Evolutionary conservation across 2,888 invertebrate species (phyloP).

Genomic region (Volucella inflata): DNA sequence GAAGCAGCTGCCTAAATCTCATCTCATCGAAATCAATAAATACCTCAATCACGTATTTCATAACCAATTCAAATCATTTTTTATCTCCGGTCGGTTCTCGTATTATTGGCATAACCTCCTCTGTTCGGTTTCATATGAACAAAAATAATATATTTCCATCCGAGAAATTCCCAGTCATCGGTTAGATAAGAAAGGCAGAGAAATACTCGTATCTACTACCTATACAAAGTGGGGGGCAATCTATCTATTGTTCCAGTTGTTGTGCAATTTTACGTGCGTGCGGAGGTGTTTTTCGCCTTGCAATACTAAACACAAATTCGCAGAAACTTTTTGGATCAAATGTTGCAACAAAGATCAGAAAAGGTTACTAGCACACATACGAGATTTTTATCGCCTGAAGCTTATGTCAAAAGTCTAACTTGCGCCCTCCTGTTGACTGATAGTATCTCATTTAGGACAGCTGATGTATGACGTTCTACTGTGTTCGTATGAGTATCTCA

Average conservation of each 20-base stretch:
- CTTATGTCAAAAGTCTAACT: constrained; percentile 53
- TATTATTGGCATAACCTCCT: too few species aligned
- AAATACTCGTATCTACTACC: constrained; percentile 1
- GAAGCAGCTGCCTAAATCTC: too few species aligned
- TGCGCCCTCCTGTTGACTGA: background rate
- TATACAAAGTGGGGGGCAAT: constrained; percentile 44
- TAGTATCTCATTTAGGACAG: constrained; percentile 22
- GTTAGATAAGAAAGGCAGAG: background rate
- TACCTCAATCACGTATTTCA: too few species aligned
- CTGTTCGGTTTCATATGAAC: too few species aligned
- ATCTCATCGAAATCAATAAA: too few species aligned
- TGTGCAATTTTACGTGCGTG: constrained; percentile 66
- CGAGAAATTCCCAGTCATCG: too few species aligned
- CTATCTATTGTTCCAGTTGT: constrained; percentile 58
- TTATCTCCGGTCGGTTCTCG: too few species aligned
- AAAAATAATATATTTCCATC: too few species aligned
- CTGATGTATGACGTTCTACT: constrained; percentile 2
- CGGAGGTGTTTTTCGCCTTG: constrained; percentile 53
- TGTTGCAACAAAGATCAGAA: constrained; percentile 59
- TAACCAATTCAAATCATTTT: too few species aligned
- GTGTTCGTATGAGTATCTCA: constrained; percentile 35
- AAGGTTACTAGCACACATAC: constrained; percentile 69
- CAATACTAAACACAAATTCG: constrained; percentile 21
- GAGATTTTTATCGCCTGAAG: constrained; percentile 52
- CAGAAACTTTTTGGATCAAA: constrained; percentile 20